Conservation (phyloP, 2,113 vertebrate genomes). For the Nycticorax nycticorax region DNA sequence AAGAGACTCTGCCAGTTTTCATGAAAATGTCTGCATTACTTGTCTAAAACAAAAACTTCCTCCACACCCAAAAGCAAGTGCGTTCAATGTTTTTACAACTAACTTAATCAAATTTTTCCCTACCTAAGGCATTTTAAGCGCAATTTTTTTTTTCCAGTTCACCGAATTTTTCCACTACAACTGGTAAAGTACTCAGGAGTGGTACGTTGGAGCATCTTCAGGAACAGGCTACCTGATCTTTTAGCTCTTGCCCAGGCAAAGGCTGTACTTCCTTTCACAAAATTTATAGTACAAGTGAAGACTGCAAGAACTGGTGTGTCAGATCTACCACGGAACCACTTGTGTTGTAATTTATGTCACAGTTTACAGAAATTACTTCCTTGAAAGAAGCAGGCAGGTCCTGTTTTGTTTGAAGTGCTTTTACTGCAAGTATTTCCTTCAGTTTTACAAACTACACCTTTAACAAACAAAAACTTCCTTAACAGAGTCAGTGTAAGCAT, state of each 20-base stretch:
- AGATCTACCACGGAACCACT: not conserved
- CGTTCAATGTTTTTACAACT: not conserved
- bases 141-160: not conserved
- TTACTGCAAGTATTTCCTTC: conserved; percentile 2
- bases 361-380: conserved; percentile 53
- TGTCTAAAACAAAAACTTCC: not conserved
- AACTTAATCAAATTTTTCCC: not conserved
- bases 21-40: not conserved
- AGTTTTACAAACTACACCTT: not conserved
- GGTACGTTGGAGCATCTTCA: not conserved
- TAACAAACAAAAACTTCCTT: not conserved
- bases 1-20: not conserved
- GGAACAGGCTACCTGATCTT: not conserved
- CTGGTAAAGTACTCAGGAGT: not conserved
- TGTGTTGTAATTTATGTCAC: conserved; percentile 1
- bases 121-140: not conserved
- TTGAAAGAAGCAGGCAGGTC: conserved; percentile 7
- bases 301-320: not conserved
- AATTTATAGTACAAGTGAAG: not conserved
- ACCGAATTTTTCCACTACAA: not conserved
- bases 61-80: not conserved
- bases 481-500: not conserved
- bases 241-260: not conserved
- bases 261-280: not conserved
- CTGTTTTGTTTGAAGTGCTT: not conserved